A percentile compares a stretch with the other conserved stretches of the same genome.
Conservation (phyloP, 2,888 invertebrate species). For the Pammene aurita region DNA sequence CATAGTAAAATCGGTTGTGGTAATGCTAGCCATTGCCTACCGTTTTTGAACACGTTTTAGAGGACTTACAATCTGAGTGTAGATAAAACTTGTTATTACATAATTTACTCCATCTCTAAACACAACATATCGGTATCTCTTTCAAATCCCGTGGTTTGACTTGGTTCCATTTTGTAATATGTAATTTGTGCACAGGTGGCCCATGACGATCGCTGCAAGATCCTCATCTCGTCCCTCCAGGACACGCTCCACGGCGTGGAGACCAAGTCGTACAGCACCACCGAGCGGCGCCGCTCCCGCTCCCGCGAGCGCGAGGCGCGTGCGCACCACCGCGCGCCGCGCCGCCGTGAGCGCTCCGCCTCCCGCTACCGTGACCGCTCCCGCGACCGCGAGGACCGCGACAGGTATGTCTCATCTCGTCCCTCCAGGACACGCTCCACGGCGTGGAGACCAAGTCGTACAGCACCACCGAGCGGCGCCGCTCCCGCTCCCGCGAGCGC, state of each 20-base stretch:
- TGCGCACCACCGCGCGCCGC: conserved; percentile 68
- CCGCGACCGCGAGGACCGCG: conserved; percentile 75
- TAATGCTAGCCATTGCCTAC: no score
- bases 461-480: conserved; percentile 83
- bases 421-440: conserved; percentile 88
- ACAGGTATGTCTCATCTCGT: conserved; percentile 73
- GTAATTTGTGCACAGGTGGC: conserved; percentile 83
- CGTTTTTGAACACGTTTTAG: no score
- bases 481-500: conserved; percentile 76
- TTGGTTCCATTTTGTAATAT: no score
- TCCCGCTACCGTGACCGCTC: conserved; percentile 72
- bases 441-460: conserved; percentile 99
- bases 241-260: conserved; percentile 99
- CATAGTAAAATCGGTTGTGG: no score
- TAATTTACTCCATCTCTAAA: no score
- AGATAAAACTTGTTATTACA: no score
- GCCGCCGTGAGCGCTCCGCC: conserved; percentile 73
- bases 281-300: conserved; percentile 77
- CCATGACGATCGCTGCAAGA: conserved; percentile 98
- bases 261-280: conserved; percentile 96
- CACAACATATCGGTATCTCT: no score
- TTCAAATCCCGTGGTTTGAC: no score
- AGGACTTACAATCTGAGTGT: no score
- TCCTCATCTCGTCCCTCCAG: conserved; percentile 97
- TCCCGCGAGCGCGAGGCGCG: conserved; percentile 66